Base-by-base conservation (phyloP, 2,888 invertebrate genomes). In the Cacoxenus indagator region DNA sequence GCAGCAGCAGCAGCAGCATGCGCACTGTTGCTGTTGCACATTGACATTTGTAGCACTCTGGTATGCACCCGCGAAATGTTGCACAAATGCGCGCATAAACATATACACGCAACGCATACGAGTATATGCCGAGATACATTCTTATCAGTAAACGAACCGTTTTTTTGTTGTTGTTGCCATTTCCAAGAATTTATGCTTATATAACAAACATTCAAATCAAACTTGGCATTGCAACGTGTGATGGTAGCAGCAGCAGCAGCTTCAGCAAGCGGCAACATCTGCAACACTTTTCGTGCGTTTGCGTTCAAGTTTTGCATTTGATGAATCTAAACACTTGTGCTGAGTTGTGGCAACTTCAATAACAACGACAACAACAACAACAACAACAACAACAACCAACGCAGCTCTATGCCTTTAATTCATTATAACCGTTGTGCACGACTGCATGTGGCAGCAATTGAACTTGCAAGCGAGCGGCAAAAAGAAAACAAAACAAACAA, bases 391-490 rank as follows among this genome's bases (percentile, higher is more conserved):
- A 64, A 51, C 55, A 69, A 69, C 75, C 71, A 72, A 70, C 74
- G 70, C 67, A 67, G 26, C 24, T n/a, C 65, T 67, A 73, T 74
- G 73, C 70, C 72, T 74, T 73, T 70, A 75, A 75, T 70, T 70
- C 70, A 73, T 75, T 71, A 73, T 67, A 75, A 75, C 67, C 67
- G 70, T 67, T 70, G 27, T 64, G 26, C 9, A 29, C 9, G 8
- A 46, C 51, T 22, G 54, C 65, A 64, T 29, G 57, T 57, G 51
- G 51, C 17, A 51, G 22, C 22, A 54, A 0, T 11, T 8, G 54
- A 26, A 54, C 54, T 14, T 54, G 59, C 59, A 31, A 51, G 19
- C 9, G 19, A 17, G 11, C n/a, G n/a, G 11, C 11, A 4, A 2
- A 43, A 1, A 9, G n/a, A 43, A 9, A 43, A 43, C 43, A 43